These are phyloP conservation scores for Margaritifera margaritifera DNA, from an alignment of 2,888 invertebrate genomes.

Conservation along the genomic window DNA sequence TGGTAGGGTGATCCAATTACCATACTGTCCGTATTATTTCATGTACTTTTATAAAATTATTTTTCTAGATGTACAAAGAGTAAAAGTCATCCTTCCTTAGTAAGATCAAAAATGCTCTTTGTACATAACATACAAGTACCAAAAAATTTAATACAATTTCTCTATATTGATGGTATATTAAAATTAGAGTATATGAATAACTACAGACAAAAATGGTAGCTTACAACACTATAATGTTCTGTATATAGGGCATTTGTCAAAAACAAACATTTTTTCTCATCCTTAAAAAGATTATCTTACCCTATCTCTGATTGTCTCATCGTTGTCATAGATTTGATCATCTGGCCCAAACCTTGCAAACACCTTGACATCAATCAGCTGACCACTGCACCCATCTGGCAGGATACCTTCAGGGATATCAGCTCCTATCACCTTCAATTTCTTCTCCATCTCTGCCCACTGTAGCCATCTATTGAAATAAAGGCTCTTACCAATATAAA, in stretches of 20 bases:
- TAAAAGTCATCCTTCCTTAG: too few species aligned
- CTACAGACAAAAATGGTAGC: background rate
- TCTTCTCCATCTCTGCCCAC: constrained; percentile 57
- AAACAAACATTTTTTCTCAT: background rate
- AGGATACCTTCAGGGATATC: constrained; percentile 60
- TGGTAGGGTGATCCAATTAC: too few species aligned
- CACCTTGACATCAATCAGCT: constrained; percentile 65
- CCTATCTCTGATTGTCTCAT: constrained; percentile 69
- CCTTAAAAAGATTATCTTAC: constrained; percentile 43
- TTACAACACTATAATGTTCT: background rate
- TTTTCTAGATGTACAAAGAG: too few species aligned
- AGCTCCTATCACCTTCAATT: constrained; percentile 58
- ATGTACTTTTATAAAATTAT: too few species aligned
- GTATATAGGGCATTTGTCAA: background rate
- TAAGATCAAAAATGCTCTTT: too few species aligned
- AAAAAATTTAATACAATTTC: too few species aligned
- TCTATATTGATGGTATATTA: background rate
- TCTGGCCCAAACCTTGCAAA: constrained; percentile 68
- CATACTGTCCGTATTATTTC: too few species aligned
- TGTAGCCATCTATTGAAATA: constrained; percentile 54
- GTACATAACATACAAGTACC: too few species aligned
- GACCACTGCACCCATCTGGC: constrained; percentile 55
- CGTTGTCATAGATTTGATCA: constrained; percentile 70
- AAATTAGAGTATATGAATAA: background rate
- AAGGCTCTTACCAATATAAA: too few species aligned